A percentile compares a stretch with the other conserved stretches of the same genome.
Conservation (phyloP, 2,113 vertebrate genomes). For the Chlorodrepanis virens region DNA sequence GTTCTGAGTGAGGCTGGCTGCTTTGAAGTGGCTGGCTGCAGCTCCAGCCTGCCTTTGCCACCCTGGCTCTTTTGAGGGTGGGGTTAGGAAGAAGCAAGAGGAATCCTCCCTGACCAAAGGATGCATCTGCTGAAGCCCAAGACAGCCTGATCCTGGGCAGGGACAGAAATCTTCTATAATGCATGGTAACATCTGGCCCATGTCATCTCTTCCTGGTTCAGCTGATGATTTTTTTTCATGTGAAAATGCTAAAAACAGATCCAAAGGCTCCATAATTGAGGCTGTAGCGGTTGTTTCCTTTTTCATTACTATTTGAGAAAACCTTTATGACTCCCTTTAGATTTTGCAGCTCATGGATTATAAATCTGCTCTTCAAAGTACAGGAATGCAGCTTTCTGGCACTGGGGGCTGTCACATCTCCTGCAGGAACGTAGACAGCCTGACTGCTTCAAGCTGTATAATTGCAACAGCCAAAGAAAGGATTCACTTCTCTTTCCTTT, state of each 20-base stretch:
- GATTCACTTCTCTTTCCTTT: background rate
- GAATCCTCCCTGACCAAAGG: background rate
- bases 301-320: slow-evolving; percentile 3
- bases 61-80: background rate
- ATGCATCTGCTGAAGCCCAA: background rate
- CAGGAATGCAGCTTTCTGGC: background rate
- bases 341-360: slow-evolving; percentile 39
- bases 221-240: background rate
- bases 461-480: background rate
- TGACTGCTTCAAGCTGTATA: background rate
- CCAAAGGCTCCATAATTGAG: background rate
- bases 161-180: background rate
- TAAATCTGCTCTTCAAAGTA: slow-evolving; percentile 20
- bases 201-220: background rate
- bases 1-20: background rate
- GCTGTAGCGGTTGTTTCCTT: background rate
- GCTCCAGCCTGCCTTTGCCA: fast-evolving
- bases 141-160: background rate
- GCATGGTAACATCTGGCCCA: background rate
- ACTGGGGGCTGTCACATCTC: background rate
- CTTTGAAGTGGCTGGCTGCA: background rate
- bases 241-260: slow-evolving; percentile 13
- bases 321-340: background rate
- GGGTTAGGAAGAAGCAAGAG: background rate
- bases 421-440: slow-evolving; percentile 14